A percentile compares a stretch with the other conserved stretches of the same genome.
These are phyloP conservation scores for Tineola bisselliella DNA, from an alignment of 2,888 invertebrate genomes.

Conservation along the genomic window DNA sequence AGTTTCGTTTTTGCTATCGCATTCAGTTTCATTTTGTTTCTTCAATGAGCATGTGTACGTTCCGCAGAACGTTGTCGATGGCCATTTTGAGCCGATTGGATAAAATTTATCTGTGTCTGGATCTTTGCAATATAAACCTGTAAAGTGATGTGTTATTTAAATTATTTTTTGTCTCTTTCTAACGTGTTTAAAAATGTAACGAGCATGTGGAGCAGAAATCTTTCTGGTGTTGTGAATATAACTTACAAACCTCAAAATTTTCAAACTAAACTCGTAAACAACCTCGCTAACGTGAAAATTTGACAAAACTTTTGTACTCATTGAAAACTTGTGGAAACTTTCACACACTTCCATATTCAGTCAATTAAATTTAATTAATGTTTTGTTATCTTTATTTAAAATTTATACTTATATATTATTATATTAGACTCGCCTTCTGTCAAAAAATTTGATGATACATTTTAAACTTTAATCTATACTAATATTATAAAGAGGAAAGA, in stretches of 20 bases:
- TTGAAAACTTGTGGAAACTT: not conserved
- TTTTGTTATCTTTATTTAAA: no score
- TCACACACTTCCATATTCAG: not conserved
- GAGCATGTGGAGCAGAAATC: no score
- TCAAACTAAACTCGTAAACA: no score
- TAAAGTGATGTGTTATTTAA: slow-evolving; percentile 26
- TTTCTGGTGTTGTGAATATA: no score
- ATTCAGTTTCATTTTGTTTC: slow-evolving; percentile 24
- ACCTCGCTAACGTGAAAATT: not conserved
- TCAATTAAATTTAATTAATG: not conserved
- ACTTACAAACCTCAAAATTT: no score
- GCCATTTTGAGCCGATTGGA: slow-evolving; percentile 48
- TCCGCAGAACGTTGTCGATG: slow-evolving; percentile 49
- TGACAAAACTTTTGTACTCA: not conserved
- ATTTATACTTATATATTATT: no score
- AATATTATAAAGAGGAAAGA: no score
- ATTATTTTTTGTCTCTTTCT: no score
- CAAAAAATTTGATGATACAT: no score
- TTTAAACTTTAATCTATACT: no score
- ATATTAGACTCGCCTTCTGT: no score
- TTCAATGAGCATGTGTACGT: slow-evolving; percentile 52
- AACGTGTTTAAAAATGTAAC: no score
- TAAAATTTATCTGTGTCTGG: slow-evolving; percentile 51
- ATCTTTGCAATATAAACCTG: slow-evolving; percentile 54
- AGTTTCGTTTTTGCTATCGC: not conserved